phyloP scores from a whole-genome alignment of 2,113 vertebrate species.

The Pseudorhombus dupliciocellatus region DNA sequence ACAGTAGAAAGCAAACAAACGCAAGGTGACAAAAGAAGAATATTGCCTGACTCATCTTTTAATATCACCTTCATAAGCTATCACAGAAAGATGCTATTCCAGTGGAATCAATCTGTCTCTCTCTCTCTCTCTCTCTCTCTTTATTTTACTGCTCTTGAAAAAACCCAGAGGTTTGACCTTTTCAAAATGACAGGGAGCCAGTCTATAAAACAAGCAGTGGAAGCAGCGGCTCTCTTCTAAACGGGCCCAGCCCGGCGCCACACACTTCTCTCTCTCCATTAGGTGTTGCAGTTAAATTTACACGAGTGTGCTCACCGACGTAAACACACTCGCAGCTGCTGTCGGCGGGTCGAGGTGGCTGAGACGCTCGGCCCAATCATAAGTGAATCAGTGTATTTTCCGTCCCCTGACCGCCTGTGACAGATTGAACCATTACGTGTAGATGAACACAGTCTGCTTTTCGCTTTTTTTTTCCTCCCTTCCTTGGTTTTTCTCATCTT shows the following conservation, averaged over 20 bases:
- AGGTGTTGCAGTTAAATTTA: conserved; percentile 40
- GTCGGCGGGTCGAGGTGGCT: conserved; percentile 7
- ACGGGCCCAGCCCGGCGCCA: conserved; percentile 26
- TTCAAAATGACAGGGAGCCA: conserved; percentile 56
- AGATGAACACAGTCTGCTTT: conserved; percentile 27
- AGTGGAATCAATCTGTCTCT: neutral
- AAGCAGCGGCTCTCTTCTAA: conserved; percentile 59
- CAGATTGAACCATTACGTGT: conserved; percentile 43
- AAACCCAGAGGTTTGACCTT: conserved; percentile 60
- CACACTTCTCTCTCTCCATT: conserved; percentile 42
- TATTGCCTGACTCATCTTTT: neutral
- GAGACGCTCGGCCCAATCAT: conserved; percentile 19
- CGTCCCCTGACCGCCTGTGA: conserved; percentile 31
- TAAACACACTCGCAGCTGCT: conserved; percentile 27
- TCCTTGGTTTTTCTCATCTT: neutral
- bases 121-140: neutral
- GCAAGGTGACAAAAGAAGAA: too few relatives aligned
- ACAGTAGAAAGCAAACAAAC: too few relatives aligned
- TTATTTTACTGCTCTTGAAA: conserved; percentile 33
- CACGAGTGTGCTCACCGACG: conserved; percentile 8
- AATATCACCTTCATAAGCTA: too few relatives aligned
- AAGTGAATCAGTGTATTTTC: conserved; percentile 49
- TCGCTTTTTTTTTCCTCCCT: neutral
- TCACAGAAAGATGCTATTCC: neutral
- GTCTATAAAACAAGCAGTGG: conserved; percentile 60